Evolutionary conservation across 2,888 invertebrate genomes (phyloP).

Genomic region (Gisinianus flammeolus): DNA sequence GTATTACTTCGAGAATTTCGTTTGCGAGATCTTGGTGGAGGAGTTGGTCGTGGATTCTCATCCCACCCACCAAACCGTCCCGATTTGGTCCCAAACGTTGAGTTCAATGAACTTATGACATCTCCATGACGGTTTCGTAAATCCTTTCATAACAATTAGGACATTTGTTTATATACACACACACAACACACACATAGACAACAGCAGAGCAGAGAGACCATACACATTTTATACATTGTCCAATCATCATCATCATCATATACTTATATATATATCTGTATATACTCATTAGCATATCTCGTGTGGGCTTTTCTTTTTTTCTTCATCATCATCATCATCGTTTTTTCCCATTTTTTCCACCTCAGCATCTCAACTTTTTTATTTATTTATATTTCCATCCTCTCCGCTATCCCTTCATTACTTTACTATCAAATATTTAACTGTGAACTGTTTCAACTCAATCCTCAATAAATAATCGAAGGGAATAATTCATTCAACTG

Average conservation of each 20-base stretch:
- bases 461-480: neutral
- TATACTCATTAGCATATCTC: constrained; percentile 22
- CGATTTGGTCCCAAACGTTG: constrained; percentile 59
- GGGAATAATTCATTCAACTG: neutral
- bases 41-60: constrained; percentile 58
- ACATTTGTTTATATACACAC: no score
- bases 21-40: constrained; percentile 58
- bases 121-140: constrained; percentile 58
- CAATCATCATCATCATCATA: constrained; percentile 30
- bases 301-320: constrained; percentile 29
- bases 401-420: constrained; percentile 27
- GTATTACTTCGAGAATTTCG: constrained; percentile 55
- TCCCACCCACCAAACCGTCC: constrained; percentile 55
- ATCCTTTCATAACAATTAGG: constrained; percentile 50
- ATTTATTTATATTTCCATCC: constrained; percentile 23
- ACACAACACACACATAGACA: no score
- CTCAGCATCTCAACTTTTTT: neutral
- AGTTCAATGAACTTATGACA: constrained; percentile 59
- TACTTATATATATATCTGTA: neutral
- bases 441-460: neutral
- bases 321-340: neutral
- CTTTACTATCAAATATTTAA: neutral
- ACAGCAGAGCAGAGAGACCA: no score
- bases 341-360: neutral
- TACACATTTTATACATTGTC: constrained; percentile 16